These are phyloP conservation scores for Campylorhamphus procurvoides DNA, from an alignment of 2,113 vertebrate species.

Conservation along the genomic window DNA sequence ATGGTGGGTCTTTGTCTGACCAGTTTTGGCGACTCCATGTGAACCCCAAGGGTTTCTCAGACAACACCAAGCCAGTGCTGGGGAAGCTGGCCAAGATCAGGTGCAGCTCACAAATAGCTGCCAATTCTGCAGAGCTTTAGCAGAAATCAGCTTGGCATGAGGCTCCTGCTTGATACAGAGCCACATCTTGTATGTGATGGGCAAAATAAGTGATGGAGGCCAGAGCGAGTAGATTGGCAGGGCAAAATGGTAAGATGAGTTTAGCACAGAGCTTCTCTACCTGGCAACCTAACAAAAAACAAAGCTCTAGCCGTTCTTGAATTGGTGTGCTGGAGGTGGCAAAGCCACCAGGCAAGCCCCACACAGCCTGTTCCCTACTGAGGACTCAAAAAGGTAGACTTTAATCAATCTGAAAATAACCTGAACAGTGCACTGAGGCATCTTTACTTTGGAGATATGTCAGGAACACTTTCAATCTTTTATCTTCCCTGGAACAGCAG, in stretches of 20 bases:
- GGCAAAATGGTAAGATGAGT: not conserved
- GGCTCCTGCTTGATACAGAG: not conserved
- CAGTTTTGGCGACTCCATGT: not conserved
- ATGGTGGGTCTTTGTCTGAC: not conserved
- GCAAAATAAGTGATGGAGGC: not conserved
- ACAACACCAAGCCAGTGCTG: accelerated
- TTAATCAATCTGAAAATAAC: constrained; percentile 75
- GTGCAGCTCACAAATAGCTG: not conserved
- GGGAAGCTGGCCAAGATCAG: not conserved
- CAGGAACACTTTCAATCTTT: constrained; percentile 79
- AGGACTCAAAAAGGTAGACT: constrained; percentile 29
- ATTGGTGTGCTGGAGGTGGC: not conserved
- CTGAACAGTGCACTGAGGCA: constrained; percentile 38
- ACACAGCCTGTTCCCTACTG: not conserved
- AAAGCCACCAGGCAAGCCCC: not conserved
- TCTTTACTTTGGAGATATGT: constrained; percentile 65
- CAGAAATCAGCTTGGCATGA: not conserved
- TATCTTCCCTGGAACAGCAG: constrained; percentile 75
- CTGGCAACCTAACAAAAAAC: not conserved
- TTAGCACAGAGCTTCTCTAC: not conserved
- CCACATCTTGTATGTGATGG: not conserved
- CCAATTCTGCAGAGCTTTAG: not conserved
- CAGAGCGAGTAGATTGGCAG: not conserved
- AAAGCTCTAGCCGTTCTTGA: not conserved
- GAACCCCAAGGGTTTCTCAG: not conserved